Evolutionary conservation across 2,113 vertebrate species (phyloP), one percentile per base, ranked within the genome.

Genomic region (Eclectus roratus): DNA sequence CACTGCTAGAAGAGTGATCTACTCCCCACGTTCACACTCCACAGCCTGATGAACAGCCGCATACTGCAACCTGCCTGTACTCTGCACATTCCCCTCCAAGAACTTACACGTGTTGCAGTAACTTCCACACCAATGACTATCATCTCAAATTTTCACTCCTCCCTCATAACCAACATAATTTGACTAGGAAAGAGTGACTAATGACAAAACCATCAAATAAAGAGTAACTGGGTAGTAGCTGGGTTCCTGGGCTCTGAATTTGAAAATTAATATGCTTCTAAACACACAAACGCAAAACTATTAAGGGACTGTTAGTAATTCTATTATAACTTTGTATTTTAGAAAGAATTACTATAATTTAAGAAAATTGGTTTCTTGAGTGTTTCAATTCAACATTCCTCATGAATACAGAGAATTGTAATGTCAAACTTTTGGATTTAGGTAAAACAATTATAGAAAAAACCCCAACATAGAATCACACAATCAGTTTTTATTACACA

Each of bases 1-100:
- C 29, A 10, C 7, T 53, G 16, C 27, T 11, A 41, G 35, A 9
- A 50, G 76, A 35, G 60, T 13, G 8, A 66, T 60, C 78, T 55
- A 73, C 53, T 2, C 3, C 25, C 33, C 60, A 31, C 0, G 0
- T 21, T 77, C 27, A 28, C 0, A 1, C 52, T 76, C n/a, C n/a
- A 39, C 28, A 56, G 78, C 27, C 33, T 46, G 56, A 50, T 16
- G 33, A 88, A 64, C 25, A 4, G 7, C 43, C 28, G 17, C 1
- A 0, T 11, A 72, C 44, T 25, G 39, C 2, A 0, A 27, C 47
- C 47, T 33, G 35, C 37, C 35, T 46, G 17, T 58, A 16, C 47
- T 69, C 37, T 25, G 33, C 33, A 50, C 20, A 2, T 12, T 68
- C 5, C 47, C 25, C 25, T 58, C 29, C 17, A 44, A n/a, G 65